Base-by-base conservation (phyloP, 2,113 vertebrate species). In the Grus americana region DNA sequence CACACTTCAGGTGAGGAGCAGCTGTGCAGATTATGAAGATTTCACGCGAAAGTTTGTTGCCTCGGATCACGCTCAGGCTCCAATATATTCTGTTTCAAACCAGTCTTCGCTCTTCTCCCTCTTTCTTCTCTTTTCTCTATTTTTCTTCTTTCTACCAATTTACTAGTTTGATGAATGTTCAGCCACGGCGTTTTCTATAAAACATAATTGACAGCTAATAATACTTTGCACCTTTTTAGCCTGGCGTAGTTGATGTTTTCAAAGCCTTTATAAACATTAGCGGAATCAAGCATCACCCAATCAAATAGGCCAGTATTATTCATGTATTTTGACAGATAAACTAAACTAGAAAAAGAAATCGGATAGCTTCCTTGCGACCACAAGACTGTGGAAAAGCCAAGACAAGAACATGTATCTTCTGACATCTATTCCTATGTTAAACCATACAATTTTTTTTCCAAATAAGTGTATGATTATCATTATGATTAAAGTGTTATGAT, bases 261-360 rank as follows among this genome's bases (percentile, higher is more conserved):
- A 87, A 84, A 90, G 46, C 34, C n/a, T 73, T 78, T 63, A 38
- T 58, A 95, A 92, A 36, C 38, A 65, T 72, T 34, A 73, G 40
- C 61, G 73, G 58, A 81, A 70, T 42, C 44, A 81, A 70, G 29
- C 14, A 13, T 58, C 7, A 2, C 30, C 47, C 68, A 73, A 7
- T 82, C 72, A 79, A 90, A 36, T 22, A 54, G 30, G 32, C 21
- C 8, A 34, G 4, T 73, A 73, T 91, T 70, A 92, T 68, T 91
- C 23, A 79, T 66, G 5, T 40, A 21, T 73, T 91, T 92, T 91
- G 74, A 82, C 54, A 92, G n/a, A 46, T 75, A 86, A 94, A 75
- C 47, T 42, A 81, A 87, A 50, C 40, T 50, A 61, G 88, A 57
- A 94, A 93, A 62, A 34, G 70, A 75, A 91, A 79, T 59, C 32